Evolutionary conservation across 2,113 vertebrate genomes (phyloP), one percentile per base, ranked within the genome.

Genomic region (Etia nguti): DNA sequence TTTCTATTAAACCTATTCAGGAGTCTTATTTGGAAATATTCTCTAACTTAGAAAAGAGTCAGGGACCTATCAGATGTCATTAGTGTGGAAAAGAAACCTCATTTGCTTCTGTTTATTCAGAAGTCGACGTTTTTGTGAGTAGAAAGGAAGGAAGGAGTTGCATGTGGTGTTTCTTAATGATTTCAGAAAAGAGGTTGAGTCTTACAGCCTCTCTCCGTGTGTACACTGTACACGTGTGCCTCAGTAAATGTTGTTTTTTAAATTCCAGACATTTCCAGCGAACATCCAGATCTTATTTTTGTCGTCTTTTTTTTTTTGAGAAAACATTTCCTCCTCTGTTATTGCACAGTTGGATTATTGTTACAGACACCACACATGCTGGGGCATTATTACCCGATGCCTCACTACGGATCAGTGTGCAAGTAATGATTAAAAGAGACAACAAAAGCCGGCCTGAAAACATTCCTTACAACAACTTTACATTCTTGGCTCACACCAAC

Each of bases 401-500:
- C 68, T 56, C 29, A 88, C 75, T 26, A 16, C 4, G 11, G 50
- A 85, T 36, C 48, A 36, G 24, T 83, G 15, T 46, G n/a, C 60
- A 46, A 60, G 43, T 82, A 65, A 85, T 84, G 57, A 90, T 92
- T 80, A 84, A 83, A 80, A 16, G 36, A 90, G 34, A 81, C 26
- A 10, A 81, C 52, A 65, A 70, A 91, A 68, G 38, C 10, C 12
- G 4, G 54, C 29, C 62, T 79, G 48, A 73, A 26, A 24, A 6
- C 56, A 26, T 41, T n/a, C 82, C 86, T 90, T 46, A 26, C 34
- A 38, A 94, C n/a, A 60, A 80, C 80, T 85, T 89, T 36, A 46
- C 91, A 95, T 95, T 94, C 91, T 92, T 93, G 90, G 82, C 82
- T 77, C 12, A 12, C 70, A 26, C n/a, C 5, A 34, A 65, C 50